Base-by-base conservation (phyloP, 2,113 vertebrate genomes). In the Ancistrus triradiatus region DNA sequence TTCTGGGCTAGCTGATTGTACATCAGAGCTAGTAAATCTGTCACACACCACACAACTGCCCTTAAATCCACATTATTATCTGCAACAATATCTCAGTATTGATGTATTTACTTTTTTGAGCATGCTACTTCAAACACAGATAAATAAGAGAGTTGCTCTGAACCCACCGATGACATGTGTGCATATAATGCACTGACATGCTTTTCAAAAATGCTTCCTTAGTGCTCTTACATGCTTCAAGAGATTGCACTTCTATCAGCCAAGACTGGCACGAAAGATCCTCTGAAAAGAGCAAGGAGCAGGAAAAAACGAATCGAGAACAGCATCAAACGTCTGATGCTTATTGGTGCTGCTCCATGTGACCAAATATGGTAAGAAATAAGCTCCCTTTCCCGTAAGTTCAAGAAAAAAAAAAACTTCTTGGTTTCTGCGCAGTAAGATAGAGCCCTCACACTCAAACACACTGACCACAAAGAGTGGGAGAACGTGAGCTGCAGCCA, bases 291-390 rank as follows among this genome's bases (percentile, higher is more conserved):
- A 56, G n/a, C 25, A 37, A 65, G 69, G 69, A 50, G 11, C 64
- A 35, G 68, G 77, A 82, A 81, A 83, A 83, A 85, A 83, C 78
- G 80, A 86, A 84, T 81, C 79, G 81, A 85, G 79, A 79, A 79
- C 71, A 51, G 80, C 83, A 86, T 87, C 84, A 86, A 86, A 86
- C 81, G 79, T 81, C 82, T 84, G 79, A 80, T 81, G 85, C 87
- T 76, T 69, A 65, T 78, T 88, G 86, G 87, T 83, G 6, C 68
- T 15, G 76, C 80, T 87, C 86, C 84, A 86, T 75, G 86, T 89
- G 86, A 84, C 87, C 87, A 89, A 84, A 89, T 89, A 89, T 87
- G 87, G 87, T 85, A 82, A 73, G 78, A 86, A 87, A 85, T 87
- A 87, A 85, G 82, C 80, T 81, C 80, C 81, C 85, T 86, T 88